These are phyloP conservation scores for Hyles lineata DNA, from an alignment of 2,888 invertebrate genomes.

Conservation along the genomic window DNA sequence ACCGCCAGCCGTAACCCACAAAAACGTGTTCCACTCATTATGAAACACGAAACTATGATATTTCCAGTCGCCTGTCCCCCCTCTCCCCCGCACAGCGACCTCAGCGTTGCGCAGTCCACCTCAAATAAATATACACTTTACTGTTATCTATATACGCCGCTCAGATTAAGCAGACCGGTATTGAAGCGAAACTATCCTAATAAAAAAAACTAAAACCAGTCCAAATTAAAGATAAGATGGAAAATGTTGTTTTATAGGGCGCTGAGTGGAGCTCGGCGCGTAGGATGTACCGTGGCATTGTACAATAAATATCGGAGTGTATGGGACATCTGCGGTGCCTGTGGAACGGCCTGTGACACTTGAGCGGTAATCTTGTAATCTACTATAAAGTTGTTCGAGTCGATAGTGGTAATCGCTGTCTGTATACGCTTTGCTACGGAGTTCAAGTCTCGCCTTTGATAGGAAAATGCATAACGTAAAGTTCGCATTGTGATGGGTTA, in stretches of 20 bases:
- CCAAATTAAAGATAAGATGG: slow-evolving; percentile 49
- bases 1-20: slow-evolving; percentile 61
- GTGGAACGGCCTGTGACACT: neutral
- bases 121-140: slow-evolving; percentile 79
- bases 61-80: slow-evolving; percentile 67
- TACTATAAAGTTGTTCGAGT: slow-evolving; percentile 8
- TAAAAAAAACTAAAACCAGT: slow-evolving; percentile 80
- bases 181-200: slow-evolving; percentile 82
- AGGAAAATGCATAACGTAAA: neutral
- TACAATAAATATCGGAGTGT: slow-evolving; percentile 37
- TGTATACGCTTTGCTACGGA: neutral
- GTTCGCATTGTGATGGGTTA: neutral
- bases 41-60: slow-evolving; percentile 82
- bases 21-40: slow-evolving; percentile 81
- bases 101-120: slow-evolving; percentile 69
- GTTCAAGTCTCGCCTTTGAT: neutral
- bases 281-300: slow-evolving; percentile 42
- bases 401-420: neutral
- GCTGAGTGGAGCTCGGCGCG: slow-evolving; percentile 41
- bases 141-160: slow-evolving; percentile 81
- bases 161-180: slow-evolving; percentile 75
- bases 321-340: slow-evolving; percentile 18
- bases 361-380: slow-evolving; percentile 5
- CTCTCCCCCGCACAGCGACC: slow-evolving; percentile 64
- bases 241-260: slow-evolving; percentile 52